phyloP scores from a whole-genome alignment of 2,797 vertebrate genomes.

The Cuculus canorus region DNA sequence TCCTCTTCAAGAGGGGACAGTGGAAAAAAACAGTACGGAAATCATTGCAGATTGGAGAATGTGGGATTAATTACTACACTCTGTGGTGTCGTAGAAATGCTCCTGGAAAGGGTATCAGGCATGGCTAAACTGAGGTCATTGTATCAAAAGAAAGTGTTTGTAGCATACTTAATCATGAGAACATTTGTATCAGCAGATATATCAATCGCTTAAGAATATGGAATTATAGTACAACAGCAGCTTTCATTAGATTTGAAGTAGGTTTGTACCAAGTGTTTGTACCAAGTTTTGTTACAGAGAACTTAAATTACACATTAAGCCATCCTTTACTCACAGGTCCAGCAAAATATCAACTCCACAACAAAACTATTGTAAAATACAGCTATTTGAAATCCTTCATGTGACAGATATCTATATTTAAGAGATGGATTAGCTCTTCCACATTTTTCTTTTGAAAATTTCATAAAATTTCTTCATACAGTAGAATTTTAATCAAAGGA shows the following conservation, averaged over 20 bases:
- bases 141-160: neutral
- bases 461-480: neutral
- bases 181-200: neutral
- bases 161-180: neutral
- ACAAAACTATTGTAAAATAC: neutral
- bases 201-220: neutral
- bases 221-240: neutral
- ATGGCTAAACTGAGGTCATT: neutral
- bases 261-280: neutral
- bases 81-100: fast-evolving
- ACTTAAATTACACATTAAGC: neutral
- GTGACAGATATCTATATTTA: neutral
- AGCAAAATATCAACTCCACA: neutral
- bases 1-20: neutral
- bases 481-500: neutral
- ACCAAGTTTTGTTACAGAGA: neutral
- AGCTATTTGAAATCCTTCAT: neutral
- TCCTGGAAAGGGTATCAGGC: neutral
- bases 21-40: neutral
- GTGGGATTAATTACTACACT: neutral
- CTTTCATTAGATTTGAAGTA: neutral
- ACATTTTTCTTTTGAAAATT: neutral
- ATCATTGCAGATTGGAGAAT: neutral
- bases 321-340: neutral
- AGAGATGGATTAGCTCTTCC: neutral